Base-by-base conservation (phyloP, 2,888 invertebrate species). In the Archips xylosteana region DNA sequence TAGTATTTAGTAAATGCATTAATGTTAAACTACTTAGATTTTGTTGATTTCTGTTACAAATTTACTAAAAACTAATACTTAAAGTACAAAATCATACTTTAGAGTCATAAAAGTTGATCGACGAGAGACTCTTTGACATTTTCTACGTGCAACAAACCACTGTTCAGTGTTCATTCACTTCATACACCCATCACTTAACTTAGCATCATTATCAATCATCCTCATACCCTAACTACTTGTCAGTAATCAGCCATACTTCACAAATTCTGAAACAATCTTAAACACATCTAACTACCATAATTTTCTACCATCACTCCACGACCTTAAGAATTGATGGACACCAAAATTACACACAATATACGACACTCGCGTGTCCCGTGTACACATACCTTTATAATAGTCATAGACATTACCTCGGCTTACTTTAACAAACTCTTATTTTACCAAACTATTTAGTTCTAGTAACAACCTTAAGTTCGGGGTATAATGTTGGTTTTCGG, bases 331-430 rank as follows among this genome's bases (percentile, higher is more conserved):
- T 73, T 65, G 65, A 65, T 49, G 65, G 73, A 73, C 73, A 68
- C 73, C 68, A 64, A 75, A 73, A 75, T 75, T 75, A 62, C 65
- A 45, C n/a, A 66, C 62, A 54, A 65, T 13, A 67, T 61, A 64
- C 72, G 73, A 73, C 66, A 71, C 73, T 70, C 73, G 75, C 70
- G 73, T 70, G 70, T 73, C 66, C 66, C 70, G 60, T 73, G 71
- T 45, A 39, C 77, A 79, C 71, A 84, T 85, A 78, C 86, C 82
- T 51, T 60, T 76, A 82, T 88, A 88, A 87, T 87, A 85, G 87
- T 74, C 77, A 77, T 77, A 75, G 76, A 81, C 80, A 74, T 73
- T 74, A 54, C 54, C 54, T 8, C 54, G 6, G 54, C 15, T 54
- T 54, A 54, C 54, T 54, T 54, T 23, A 8, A 15, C 23, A 54